phyloP scores from a whole-genome alignment of 2,888 invertebrate genomes.

The Stegana nigrithorax region DNA sequence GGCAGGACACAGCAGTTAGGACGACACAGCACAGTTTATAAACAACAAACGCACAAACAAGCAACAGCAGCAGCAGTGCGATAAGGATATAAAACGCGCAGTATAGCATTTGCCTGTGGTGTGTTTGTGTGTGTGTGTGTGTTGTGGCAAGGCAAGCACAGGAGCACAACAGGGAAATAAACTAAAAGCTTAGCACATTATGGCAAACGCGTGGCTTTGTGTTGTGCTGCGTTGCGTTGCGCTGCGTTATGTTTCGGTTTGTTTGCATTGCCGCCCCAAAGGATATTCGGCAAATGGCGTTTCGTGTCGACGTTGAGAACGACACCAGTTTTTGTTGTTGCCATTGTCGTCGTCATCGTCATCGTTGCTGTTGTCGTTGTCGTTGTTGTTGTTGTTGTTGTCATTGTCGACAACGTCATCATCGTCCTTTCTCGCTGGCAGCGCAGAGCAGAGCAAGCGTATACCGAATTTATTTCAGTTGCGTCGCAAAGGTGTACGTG shows the following conservation, averaged over 20 bases:
- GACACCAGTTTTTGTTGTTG: not conserved
- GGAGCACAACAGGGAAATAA: not conserved
- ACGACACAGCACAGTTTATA: not conserved
- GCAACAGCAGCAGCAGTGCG: not conserved
- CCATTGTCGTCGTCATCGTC: not conserved
- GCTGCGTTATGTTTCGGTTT: no score
- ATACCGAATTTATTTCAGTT: slow-evolving; percentile 15
- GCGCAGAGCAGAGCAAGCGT: no score
- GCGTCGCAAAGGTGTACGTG: slow-evolving; percentile 21
- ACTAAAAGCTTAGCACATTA: not conserved
- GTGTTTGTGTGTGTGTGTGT: no score
- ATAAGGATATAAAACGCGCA: not conserved
- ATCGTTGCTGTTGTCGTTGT: not conserved
- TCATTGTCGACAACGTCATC: no score
- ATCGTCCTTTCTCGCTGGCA: not conserved
- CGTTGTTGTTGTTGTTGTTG: not conserved
- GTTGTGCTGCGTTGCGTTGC: not conserved
- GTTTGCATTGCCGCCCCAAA: not conserved
- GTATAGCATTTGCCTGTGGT: no score
- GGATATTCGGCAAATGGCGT: not conserved
- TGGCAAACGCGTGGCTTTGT: not conserved
- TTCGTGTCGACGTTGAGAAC: not conserved
- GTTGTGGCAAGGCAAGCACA: not conserved
- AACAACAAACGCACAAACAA: not conserved
- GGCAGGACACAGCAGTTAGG: not conserved